Conservation (phyloP, 2,888 invertebrate genomes). For the Cephus sareptanus region DNA sequence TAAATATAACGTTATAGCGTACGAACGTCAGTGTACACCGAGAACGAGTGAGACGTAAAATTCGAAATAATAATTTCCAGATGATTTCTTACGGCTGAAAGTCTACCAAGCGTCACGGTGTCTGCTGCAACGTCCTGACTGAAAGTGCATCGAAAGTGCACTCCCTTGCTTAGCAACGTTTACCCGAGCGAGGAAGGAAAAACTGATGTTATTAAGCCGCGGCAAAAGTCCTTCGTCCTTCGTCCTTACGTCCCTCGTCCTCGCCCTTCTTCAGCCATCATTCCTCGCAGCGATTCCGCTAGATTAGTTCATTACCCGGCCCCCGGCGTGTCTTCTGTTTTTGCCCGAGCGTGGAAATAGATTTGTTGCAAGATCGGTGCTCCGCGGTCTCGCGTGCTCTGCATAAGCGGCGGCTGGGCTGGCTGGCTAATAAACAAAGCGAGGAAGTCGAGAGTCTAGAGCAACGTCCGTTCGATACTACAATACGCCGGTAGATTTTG, state of each 20-base stretch:
- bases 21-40: background rate
- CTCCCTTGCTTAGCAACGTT: slow-evolving; percentile 33
- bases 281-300: slow-evolving; percentile 33
- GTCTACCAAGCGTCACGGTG: slow-evolving; percentile 20
- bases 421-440: background rate
- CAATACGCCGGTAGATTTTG: background rate
- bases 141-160: background rate
- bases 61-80: background rate
- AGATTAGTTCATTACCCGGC: slow-evolving; percentile 64
- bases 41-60: background rate
- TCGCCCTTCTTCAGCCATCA: slow-evolving; percentile 9
- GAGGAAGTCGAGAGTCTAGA: background rate
- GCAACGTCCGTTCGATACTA: background rate
- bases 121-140: slow-evolving; percentile 4
- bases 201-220: slow-evolving; percentile 61
- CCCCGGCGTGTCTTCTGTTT: slow-evolving; percentile 56
- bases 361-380: slow-evolving; percentile 56
- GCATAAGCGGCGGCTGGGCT: background rate
- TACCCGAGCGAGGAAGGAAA: slow-evolving; percentile 47
- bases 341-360: slow-evolving; percentile 59
- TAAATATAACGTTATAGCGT: background rate
- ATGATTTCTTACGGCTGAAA: background rate
- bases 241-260: slow-evolving; percentile 22
- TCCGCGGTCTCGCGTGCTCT: slow-evolving; percentile 34
- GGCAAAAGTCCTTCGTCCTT: slow-evolving; percentile 46